Percentiles rank a stretch among this genome's conserved stretches.
Conservation (phyloP, 2,797 vertebrate species). For the Taeniopygia guttata region DNA sequence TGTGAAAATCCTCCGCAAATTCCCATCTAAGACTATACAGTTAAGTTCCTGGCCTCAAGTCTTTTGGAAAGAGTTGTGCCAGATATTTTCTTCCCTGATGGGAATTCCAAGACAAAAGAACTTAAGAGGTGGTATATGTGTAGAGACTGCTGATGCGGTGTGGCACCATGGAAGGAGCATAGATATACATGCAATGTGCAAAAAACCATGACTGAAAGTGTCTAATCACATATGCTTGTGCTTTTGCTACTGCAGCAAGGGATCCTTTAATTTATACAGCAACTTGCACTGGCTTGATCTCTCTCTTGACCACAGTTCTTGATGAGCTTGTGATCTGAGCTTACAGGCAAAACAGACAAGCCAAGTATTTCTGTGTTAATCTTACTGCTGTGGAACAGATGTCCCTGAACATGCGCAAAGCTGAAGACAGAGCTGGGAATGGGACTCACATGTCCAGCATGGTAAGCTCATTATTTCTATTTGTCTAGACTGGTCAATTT, state of each 20-base stretch:
- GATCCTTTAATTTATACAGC: neutral
- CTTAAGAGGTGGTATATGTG: neutral
- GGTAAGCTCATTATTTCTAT: neutral
- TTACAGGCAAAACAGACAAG: neutral
- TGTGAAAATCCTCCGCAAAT: neutral
- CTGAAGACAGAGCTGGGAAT: neutral
- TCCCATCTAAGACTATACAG: neutral
- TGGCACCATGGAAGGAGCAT: neutral
- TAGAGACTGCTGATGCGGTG: neutral
- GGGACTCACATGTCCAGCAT: neutral
- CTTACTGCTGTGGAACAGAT: neutral
- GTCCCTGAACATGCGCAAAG: neutral
- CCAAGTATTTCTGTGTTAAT: neutral
- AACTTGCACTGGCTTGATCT: neutral
- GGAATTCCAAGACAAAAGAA: neutral
- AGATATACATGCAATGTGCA: neutral
- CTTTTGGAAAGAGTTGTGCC: neutral
- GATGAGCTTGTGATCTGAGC: neutral
- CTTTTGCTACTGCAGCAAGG: neutral
- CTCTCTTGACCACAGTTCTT: neutral
- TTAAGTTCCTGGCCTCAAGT: neutral
- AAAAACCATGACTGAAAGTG: neutral
- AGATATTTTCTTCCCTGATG: neutral
- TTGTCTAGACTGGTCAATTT: neutral
- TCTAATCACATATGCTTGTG: neutral